phyloP scores from a whole-genome alignment of 1,140 invertebrate genomes.

The Medauroidea extradentata region DNA sequence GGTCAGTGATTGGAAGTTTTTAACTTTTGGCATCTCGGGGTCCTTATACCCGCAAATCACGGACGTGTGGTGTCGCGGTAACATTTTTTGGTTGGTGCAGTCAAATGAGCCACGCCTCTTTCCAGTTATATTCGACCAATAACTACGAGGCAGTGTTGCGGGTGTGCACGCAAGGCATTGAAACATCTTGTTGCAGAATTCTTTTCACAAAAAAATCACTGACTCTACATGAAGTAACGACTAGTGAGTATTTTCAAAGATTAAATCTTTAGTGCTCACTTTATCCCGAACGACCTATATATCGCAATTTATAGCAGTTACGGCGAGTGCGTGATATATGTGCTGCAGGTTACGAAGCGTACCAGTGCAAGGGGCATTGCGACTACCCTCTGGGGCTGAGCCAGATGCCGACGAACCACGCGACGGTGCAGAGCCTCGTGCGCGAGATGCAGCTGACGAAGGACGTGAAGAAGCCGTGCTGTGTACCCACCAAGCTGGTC shows the following conservation, averaged over 20 bases:
- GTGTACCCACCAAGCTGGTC: conserved; percentile 58
- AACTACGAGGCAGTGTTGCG: no score
- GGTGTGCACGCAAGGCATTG: no score
- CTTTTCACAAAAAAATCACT: no score
- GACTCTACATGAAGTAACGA: background rate
- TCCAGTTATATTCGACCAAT: no score
- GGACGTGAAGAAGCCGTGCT: conserved; percentile 54
- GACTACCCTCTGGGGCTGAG: conserved; percentile 46
- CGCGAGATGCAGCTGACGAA: conserved; percentile 50
- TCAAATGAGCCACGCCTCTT: no score
- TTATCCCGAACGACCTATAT: no score
- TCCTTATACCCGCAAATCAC: no score
- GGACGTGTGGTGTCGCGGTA: conserved; percentile 31
- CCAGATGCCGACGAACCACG: conserved; percentile 58
- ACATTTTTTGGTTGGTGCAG: background rate
- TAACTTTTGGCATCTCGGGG: no score
- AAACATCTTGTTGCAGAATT: no score
- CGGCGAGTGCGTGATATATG: background rate
- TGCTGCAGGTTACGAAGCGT: conserved; percentile 48
- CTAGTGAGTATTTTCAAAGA: background rate
- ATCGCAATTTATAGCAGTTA: background rate
- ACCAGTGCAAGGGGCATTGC: conserved; percentile 62
- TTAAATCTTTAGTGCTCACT: no score
- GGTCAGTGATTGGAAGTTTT: no score
- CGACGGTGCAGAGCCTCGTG: conserved; percentile 62